These are phyloP conservation scores for Garrulus glandarius DNA, from an alignment of 2,797 vertebrate species.

Conservation along the genomic window DNA sequence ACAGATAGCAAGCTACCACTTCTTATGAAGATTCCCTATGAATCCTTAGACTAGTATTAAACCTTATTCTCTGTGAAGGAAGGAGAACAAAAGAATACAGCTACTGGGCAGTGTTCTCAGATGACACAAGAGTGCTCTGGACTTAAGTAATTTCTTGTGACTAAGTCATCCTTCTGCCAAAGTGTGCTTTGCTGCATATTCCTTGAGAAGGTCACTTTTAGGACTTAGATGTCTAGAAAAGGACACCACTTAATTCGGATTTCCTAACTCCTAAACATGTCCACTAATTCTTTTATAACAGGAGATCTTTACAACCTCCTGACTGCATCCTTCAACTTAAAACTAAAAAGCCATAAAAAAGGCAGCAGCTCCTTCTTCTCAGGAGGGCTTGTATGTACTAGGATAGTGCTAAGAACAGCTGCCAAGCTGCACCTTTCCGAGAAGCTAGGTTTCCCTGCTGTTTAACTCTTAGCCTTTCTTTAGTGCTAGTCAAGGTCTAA, in stretches of 20 bases:
- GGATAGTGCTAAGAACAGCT: background rate
- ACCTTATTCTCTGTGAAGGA: background rate
- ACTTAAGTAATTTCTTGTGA: background rate
- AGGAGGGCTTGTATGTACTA: rapidly evolving
- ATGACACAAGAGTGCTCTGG: background rate
- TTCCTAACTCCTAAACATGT: background rate
- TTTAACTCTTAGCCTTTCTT: background rate
- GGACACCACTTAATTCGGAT: background rate
- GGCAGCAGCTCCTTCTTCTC: background rate
- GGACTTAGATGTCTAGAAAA: background rate
- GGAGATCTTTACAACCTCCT: background rate
- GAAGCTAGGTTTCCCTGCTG: background rate
- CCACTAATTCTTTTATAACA: background rate
- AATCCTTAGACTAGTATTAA: background rate
- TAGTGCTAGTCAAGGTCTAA: background rate
- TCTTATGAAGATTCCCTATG: background rate
- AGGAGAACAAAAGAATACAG: background rate
- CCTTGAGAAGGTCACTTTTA: background rate
- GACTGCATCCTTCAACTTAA: background rate
- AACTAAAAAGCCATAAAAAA: background rate
- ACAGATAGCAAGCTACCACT: background rate
- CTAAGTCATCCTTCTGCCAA: background rate
- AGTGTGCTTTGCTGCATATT: background rate
- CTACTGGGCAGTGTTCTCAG: background rate
- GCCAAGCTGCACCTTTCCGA: background rate